Percentiles rank a stretch among this genome's conserved stretches.
Evolutionary conservation across 2,888 invertebrate genomes (phyloP).

Genomic region (Phoenoteleia sp.): DNA sequence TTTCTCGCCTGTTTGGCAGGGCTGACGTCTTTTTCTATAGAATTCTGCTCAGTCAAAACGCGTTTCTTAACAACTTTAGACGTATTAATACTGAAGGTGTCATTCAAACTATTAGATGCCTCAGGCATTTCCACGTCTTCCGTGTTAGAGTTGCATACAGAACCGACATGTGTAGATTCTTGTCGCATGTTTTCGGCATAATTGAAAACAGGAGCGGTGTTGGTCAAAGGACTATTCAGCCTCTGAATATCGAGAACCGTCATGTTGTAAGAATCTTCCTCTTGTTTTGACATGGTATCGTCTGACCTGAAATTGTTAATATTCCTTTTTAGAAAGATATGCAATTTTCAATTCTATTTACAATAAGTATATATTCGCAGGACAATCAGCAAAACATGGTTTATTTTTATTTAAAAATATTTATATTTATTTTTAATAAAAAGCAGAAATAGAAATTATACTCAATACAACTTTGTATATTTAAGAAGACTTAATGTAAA

Average conservation of each 20-base stretch:
- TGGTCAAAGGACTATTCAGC: slow-evolving; percentile 77
- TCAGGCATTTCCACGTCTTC: slow-evolving; percentile 9
- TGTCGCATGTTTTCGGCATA: slow-evolving; percentile 14
- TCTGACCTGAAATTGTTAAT: slow-evolving; percentile 86
- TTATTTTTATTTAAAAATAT: too few relatives aligned
- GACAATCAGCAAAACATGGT: too few relatives aligned
- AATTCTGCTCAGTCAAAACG: slow-evolving; percentile 81
- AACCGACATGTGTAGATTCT: background rate
- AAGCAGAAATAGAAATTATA: too few relatives aligned
- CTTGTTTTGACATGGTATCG: slow-evolving; percentile 77
- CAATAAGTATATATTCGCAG: too few relatives aligned
- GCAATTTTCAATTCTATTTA: too few relatives aligned
- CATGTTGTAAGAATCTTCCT: slow-evolving; percentile 81
- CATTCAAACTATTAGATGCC: slow-evolving; percentile 75
- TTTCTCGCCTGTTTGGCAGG: slow-evolving; percentile 80
- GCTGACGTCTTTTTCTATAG: slow-evolving; percentile 72
- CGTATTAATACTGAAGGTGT: slow-evolving; percentile 74
- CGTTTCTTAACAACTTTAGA: slow-evolving; percentile 78
- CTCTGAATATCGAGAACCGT: slow-evolving; percentile 79
- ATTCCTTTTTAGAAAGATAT: too few relatives aligned
- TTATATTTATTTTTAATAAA: too few relatives aligned
- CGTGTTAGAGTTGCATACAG: background rate
- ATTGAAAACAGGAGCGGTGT: slow-evolving; percentile 12
- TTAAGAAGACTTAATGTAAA: too few relatives aligned
- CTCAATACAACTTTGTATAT: too few relatives aligned